These are phyloP conservation scores for Gopherus evgoodei DNA, from an alignment of 2,113 vertebrate species.

Conservation along the genomic window DNA sequence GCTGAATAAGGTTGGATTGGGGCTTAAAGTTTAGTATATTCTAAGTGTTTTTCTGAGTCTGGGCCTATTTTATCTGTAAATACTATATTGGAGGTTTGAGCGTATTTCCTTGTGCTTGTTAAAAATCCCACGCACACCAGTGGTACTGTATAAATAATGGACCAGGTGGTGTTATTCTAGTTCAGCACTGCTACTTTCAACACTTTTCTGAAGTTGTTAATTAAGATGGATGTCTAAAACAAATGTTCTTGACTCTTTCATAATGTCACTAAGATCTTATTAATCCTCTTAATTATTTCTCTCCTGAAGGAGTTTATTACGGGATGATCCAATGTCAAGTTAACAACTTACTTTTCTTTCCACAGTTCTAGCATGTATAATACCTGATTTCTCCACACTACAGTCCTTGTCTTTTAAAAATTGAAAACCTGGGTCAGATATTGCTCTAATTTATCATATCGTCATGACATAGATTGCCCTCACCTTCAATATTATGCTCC, in stretches of 20 bases:
- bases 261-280: neutral
- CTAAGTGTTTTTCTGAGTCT: neutral
- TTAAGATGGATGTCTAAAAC: conserved; percentile 25
- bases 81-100: neutral
- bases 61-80: neutral
- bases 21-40: neutral
- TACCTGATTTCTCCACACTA: conserved; percentile 2
- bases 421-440: conserved; percentile 25
- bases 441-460: conserved; percentile 30
- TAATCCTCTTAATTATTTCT: conserved; percentile 12
- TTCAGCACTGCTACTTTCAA: neutral
- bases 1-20: neutral
- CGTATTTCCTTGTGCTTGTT: neutral
- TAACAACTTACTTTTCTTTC: conserved; percentile 1
- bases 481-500: neutral
- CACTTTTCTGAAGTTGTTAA: neutral
- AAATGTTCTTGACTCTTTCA: conserved; percentile 12
- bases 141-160: neutral
- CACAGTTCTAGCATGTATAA: conserved; percentile 20
- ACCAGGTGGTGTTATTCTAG: neutral
- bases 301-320: conserved; percentile 10
- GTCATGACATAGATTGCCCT: conserved; percentile 18
- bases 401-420: conserved; percentile 39
- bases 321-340: conserved; percentile 14
- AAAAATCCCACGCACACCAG: neutral